These are phyloP conservation scores for Alviniconcha strummeri DNA, from an alignment of 2,888 invertebrate genomes.

Conservation along the genomic window DNA sequence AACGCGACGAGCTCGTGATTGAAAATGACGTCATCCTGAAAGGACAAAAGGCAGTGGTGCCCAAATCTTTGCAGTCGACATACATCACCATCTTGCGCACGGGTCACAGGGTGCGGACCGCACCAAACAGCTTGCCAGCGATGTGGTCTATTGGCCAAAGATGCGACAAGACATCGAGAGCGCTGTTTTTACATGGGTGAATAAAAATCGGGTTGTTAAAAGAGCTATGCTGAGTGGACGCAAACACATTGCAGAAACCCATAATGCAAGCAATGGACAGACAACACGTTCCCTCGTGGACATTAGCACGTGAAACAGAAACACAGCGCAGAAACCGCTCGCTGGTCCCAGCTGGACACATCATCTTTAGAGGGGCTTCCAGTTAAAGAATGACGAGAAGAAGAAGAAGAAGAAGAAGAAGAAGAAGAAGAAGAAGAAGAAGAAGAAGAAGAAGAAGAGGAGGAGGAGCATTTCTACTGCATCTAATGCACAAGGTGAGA, in stretches of 20 bases:
- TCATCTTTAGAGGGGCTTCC: too few species aligned
- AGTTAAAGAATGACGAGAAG: neutral
- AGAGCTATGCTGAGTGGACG: too few species aligned
- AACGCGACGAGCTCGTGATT: conserved; percentile 20
- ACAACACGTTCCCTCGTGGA: too few species aligned
- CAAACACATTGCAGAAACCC: too few species aligned
- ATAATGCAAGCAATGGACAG: too few species aligned
- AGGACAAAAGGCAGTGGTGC: neutral
- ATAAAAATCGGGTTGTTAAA: too few species aligned
- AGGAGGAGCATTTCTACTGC: neutral
- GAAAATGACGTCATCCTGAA: neutral
- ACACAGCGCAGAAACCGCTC: too few species aligned
- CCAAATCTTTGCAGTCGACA: neutral
- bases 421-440: neutral
- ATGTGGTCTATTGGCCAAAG: neutral
- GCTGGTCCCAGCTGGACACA: too few species aligned
- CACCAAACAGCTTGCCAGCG: neutral
- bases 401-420: too few species aligned
- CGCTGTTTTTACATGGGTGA: neutral
- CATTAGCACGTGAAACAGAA: too few species aligned
- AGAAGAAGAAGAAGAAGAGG: neutral
- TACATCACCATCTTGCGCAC: neutral
- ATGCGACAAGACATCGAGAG: conserved; percentile 8
- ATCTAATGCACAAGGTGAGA: neutral
- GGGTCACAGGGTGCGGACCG: neutral